These are phyloP conservation scores for Acanthosoma haemorrhoidale DNA, from an alignment of 2,888 invertebrate species.

Conservation along the genomic window DNA sequence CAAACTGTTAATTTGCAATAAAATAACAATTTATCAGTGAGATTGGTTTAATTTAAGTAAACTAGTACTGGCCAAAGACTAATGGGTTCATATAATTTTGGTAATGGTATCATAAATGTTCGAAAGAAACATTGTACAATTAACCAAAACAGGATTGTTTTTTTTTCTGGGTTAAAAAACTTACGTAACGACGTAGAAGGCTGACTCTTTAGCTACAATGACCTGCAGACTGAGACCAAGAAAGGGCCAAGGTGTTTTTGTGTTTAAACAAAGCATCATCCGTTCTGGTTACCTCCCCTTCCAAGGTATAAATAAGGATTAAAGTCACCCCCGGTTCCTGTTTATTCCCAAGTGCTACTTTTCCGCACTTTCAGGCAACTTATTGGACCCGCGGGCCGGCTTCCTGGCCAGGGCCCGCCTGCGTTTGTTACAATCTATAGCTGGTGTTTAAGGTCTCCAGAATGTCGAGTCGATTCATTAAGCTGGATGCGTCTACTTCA, in stretches of 20 bases:
- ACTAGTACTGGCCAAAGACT: no score
- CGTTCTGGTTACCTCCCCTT: slow-evolving; percentile 25
- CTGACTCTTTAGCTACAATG: no score
- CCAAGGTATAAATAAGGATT: slow-evolving; percentile 37
- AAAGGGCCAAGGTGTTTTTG: slow-evolving; percentile 28
- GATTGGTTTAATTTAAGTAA: no score
- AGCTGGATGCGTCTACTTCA: background rate
- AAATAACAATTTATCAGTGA: no score
- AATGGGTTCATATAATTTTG: no score
- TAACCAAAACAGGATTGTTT: no score
- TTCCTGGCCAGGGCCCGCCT: background rate
- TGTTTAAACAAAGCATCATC: slow-evolving; percentile 31
- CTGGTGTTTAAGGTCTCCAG: background rate
- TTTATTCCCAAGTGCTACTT: slow-evolving; percentile 38
- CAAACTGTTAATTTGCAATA: no score
- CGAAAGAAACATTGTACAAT: no score
- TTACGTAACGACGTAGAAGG: no score
- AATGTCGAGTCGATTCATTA: background rate
- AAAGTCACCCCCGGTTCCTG: slow-evolving; percentile 16
- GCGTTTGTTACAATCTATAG: background rate
- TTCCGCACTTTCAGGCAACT: slow-evolving; percentile 11
- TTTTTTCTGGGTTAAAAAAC: no score
- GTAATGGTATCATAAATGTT: no score
- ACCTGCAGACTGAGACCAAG: no score
- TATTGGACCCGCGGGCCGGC: slow-evolving; percentile 16